Percentiles rank a stretch among this genome's conserved stretches.
These are phyloP conservation scores for Caenorhabditis brenneri DNA, from an alignment of 1,140 invertebrate genomes.

Conservation along the genomic window DNA sequence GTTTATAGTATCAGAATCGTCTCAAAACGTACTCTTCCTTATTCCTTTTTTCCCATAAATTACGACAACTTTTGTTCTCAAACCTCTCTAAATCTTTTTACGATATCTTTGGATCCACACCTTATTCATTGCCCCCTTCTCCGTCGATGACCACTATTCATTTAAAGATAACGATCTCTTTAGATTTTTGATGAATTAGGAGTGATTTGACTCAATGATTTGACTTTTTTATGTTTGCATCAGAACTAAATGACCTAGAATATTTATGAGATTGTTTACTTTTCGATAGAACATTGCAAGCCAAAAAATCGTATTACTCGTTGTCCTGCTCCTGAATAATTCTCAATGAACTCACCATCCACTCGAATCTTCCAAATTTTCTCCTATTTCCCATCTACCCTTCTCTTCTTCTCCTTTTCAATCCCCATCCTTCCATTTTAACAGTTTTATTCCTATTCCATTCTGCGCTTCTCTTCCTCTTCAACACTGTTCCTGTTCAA, in stretches of 20 bases:
- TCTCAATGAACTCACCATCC: too few relatives aligned
- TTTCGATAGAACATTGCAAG: too few relatives aligned
- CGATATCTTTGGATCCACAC: not conserved
- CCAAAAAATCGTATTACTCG: too few relatives aligned
- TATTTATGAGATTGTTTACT: too few relatives aligned
- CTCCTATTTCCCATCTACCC: too few relatives aligned
- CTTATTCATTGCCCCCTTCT: not conserved
- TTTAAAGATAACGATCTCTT: not conserved
- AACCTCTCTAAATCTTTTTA: not conserved
- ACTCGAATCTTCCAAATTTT: too few relatives aligned
- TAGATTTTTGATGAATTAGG: not conserved
- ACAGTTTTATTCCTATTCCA: not conserved
- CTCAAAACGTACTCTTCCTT: not conserved
- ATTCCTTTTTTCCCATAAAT: not conserved
- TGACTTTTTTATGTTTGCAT: too few relatives aligned
- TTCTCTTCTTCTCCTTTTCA: not conserved
- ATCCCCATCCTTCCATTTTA: not conserved
- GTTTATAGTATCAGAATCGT: not conserved
- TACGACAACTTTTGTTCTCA: not conserved
- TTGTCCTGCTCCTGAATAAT: too few relatives aligned
- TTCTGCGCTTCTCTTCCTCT: not conserved
- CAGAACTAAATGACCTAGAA: too few relatives aligned
- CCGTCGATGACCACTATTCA: not conserved
- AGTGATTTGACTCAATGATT: not conserved
- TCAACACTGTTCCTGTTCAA: not conserved